A percentile compares a stretch with the other conserved stretches of the same genome.
These are phyloP conservation scores for Brachyptera putata DNA, from an alignment of 2,888 invertebrate species.

Conservation along the genomic window DNA sequence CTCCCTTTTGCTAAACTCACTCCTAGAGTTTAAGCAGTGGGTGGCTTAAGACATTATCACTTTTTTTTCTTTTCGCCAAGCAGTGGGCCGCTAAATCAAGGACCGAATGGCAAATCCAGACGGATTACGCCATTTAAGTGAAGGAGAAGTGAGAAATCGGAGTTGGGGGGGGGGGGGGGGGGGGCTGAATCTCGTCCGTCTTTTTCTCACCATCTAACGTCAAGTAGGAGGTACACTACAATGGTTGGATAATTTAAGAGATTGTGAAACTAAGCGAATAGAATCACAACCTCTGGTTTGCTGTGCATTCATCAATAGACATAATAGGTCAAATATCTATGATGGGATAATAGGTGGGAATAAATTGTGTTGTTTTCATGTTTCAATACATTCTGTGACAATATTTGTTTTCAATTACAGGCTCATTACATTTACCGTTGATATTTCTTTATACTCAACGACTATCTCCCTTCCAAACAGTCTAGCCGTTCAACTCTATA, in stretches of 20 bases:
- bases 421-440: slow-evolving; percentile 27
- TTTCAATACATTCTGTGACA: not conserved
- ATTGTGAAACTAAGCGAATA: slow-evolving; percentile 27
- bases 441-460: not conserved
- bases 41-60: slow-evolving; percentile 33
- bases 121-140: slow-evolving; percentile 32
- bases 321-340: too few relatives aligned
- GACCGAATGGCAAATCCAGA: slow-evolving; percentile 31
- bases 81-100: slow-evolving; percentile 29
- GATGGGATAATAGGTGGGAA: slow-evolving; percentile 9
- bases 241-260: slow-evolving; percentile 26
- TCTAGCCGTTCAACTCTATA: not conserved
- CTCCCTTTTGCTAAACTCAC: slow-evolving; percentile 22
- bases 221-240: slow-evolving; percentile 5
- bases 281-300: slow-evolving; percentile 24
- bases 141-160: slow-evolving; percentile 26
- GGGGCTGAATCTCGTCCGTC: slow-evolving; percentile 27
- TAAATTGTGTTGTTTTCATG: slow-evolving; percentile 24
- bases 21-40: slow-evolving; percentile 26
- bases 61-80: slow-evolving; percentile 26
- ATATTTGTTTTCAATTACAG: slow-evolving; percentile 24
- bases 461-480: slow-evolving; percentile 19
- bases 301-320: too few relatives aligned
- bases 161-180: slow-evolving; percentile 5
- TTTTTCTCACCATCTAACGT: slow-evolving; percentile 27